Base-by-base conservation (phyloP, 2,888 invertebrate genomes). In the Ernsta delagoae region DNA sequence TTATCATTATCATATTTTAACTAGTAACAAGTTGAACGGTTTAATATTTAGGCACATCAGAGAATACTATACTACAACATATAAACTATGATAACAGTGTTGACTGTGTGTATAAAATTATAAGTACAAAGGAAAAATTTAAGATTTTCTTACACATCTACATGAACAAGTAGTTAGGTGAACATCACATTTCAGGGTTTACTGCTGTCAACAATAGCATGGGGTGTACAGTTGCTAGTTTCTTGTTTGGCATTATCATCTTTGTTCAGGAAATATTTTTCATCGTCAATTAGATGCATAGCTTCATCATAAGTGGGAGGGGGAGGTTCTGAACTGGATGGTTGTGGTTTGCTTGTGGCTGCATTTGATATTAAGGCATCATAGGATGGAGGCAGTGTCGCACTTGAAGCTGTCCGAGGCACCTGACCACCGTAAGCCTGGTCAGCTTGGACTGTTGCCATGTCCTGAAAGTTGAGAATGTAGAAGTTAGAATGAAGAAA, bases 271-370 rank as follows among this genome's bases (percentile, higher is more conserved):
- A 75, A 79, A 57, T 83, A 78, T 76, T 93, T 94, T 70, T 89
- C 92, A 80, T 93, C 92, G 70, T 86, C 92, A 78, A 94, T 92
- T 11, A 94, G 87, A 74, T 91, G 93, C 92, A 94, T 94, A 0
- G 95, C 95, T 90, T 95, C 95, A 77, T 95, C 95, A 78, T 95
- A 95, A 11, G 95, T 94, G 0, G 95, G 95, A 3, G 95, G 95
- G 9, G 95, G 95, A 41, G 93, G 88, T 79, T 95, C 95, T 12
- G 94, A 94, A 68, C 90, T 88, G 56, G 93, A 93, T 11, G 92
- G 83, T 70, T 91, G 89, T 6, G 92, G 90, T 80, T 92, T 92
- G 71, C 83, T 88, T 12, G 85, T 79, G 5, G 88, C 79, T 61
- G 87, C 83, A 77, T 83, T 89, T 61, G 90, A 79, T 76, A 94